Evolutionary conservation across 2,888 invertebrate genomes (phyloP).

Genomic region (Dromius quadrimaculatus): DNA sequence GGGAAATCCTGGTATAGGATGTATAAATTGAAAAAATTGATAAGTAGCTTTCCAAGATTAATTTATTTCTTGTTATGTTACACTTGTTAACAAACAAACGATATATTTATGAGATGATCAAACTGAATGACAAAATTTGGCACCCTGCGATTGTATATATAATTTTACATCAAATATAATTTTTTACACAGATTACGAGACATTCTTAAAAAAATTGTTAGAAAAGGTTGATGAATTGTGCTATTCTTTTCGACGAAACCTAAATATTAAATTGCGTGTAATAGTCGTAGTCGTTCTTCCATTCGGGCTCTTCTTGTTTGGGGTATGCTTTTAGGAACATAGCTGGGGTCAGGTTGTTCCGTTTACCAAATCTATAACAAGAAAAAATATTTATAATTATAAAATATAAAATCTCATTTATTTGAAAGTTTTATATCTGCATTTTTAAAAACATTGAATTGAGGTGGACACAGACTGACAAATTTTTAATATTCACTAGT

Average conservation of each 20-base stretch:
- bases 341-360: conserved; percentile 36
- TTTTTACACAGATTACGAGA: conserved; percentile 31
- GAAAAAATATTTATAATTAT: too few species aligned
- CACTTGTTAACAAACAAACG: conserved; percentile 40
- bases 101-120: conserved; percentile 36
- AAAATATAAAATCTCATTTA: too few species aligned
- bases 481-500: too few species aligned
- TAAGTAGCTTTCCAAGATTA: conserved; percentile 31
- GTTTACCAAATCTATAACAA: conserved; percentile 55
- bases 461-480: too few species aligned
- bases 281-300: conserved; percentile 48
- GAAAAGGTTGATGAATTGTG: conserved; percentile 40
- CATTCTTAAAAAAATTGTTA: conserved; percentile 38
- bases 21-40: too few species aligned
- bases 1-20: too few species aligned
- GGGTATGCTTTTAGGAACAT: conserved; percentile 41
- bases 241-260: conserved; percentile 5
- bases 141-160: conserved; percentile 44
- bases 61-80: conserved; percentile 44
- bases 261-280: conserved; percentile 49
- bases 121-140: conserved; percentile 41
- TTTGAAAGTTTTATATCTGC: too few species aligned
- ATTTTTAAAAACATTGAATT: too few species aligned
- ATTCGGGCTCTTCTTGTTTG: conserved; percentile 35
- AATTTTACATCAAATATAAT: conserved; percentile 30